Evolutionary conservation across 1,140 invertebrate genomes (phyloP), one percentile per base, ranked within the genome.

Genomic region (Aphidius ervi): DNA sequence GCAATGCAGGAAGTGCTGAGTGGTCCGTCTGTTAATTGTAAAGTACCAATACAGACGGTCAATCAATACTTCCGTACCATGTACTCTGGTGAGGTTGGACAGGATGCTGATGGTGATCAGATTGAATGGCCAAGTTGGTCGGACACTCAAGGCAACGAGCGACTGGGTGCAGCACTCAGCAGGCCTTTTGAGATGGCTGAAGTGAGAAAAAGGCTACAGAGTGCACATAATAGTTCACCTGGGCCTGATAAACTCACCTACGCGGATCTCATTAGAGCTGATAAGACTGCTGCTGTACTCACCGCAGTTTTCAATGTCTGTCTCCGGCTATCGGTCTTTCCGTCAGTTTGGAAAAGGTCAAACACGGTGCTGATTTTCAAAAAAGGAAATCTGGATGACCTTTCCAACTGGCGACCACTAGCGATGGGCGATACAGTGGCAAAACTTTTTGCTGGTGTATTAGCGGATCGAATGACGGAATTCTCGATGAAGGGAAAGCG

Each of bases 401-500:
- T 65, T 0, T 8, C 5, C 5, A 73, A 73, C 59, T 74, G 70
- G 71, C n/a, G 71, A 20, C 72, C 71, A 0, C 67, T 75, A 1
- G 48, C 71, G 0, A 55, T 74, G 1, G 46, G 62, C 50, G 55
- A 59, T 6, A 69, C 65, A 10, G 63, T 67, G 0, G 31, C 60
- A 5, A 62, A 62, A 45, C 39, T 62, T 5, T 52, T 56, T 10
- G 53, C 60, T 1, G 60, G 41, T 9, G 43, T 62, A 6, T 1
- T 62, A 9, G 60, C 60, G 6, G 48, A 56, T 9, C 60, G 60
- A 3, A n/a, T 62, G 5, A 47, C 39, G 0, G 39, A 20, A 7
- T 62, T 41, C 5, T 53, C 39, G 2, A 23, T 10, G 3, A 6
- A 8, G 8, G 31, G 46, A 20, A 9, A 66, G 0, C n/a, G 56